Conservation (phyloP, 2,888 invertebrate species). For the Gisinianus flammeolus region DNA sequence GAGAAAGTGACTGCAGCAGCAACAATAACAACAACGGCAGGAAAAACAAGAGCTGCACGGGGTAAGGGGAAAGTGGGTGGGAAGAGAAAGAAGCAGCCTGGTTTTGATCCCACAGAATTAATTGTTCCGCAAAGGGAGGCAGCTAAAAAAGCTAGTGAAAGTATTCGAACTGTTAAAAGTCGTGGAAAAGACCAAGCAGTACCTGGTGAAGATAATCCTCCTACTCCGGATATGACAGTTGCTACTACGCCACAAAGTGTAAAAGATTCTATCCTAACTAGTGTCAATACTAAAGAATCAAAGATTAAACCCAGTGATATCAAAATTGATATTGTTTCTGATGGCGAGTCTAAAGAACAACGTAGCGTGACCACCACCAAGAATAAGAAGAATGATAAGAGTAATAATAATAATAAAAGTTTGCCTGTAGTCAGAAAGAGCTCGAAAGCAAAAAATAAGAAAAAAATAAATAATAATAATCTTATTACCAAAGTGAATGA, state of each 20-base stretch:
- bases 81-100: slow-evolving; percentile 62
- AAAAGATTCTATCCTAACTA: slow-evolving; percentile 13
- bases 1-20: slow-evolving; percentile 8
- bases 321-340: neutral
- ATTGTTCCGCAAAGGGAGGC: slow-evolving; percentile 90
- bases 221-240: neutral
- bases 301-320: neutral
- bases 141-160: slow-evolving; percentile 88
- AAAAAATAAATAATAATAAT: neutral
- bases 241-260: neutral
- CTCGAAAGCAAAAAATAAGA: neutral
- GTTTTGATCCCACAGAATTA: slow-evolving; percentile 71
- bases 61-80: slow-evolving; percentile 60
- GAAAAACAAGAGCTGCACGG: slow-evolving; percentile 36
- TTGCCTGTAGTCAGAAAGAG: neutral
- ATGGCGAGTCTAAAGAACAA: neutral
- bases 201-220: slow-evolving; percentile 58
- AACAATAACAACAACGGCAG: neutral
- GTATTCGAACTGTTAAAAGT: slow-evolving; percentile 72
- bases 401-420: slow-evolving; percentile 4
- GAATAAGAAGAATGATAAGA: neutral
- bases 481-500: neutral
- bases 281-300: neutral
- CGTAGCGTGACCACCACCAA: neutral
- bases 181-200: slow-evolving; percentile 62